These are phyloP conservation scores for Rana temporaria DNA, from an alignment of 2,113 vertebrate species.

Conservation along the genomic window DNA sequence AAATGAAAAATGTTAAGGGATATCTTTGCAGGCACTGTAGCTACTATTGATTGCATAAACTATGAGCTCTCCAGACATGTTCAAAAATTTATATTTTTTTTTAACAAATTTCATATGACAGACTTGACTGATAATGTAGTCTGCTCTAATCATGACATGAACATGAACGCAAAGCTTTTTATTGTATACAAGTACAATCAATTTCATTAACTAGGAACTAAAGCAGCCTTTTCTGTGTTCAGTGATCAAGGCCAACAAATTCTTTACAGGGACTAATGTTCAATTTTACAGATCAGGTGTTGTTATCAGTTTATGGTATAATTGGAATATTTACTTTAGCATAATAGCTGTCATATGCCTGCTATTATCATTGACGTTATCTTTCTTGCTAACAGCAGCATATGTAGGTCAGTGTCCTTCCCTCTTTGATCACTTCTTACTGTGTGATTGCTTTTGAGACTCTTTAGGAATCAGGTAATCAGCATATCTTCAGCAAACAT, in stretches of 20 bases:
- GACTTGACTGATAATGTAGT: background rate
- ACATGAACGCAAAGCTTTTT: background rate
- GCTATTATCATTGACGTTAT: slow-evolving; percentile 30
- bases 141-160: background rate
- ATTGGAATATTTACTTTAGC: slow-evolving; percentile 34
- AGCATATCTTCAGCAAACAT: background rate
- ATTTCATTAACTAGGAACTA: background rate
- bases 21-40: no score
- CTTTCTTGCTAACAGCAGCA: slow-evolving; percentile 4
- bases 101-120: no score
- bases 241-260: slow-evolving; percentile 41
- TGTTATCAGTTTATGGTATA: slow-evolving; percentile 42
- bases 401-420: slow-evolving; percentile 31
- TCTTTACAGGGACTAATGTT: background rate
- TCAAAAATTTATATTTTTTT: no score
- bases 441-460: slow-evolving; percentile 19
- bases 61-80: no score
- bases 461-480: background rate
- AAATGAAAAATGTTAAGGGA: no score
- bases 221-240: background rate
- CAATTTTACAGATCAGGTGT: slow-evolving; percentile 42
- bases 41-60: no score
- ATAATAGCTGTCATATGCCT: slow-evolving; percentile 50
- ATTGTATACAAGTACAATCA: background rate
- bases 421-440: slow-evolving; percentile 27